Conservation (phyloP, 2,797 vertebrate species). For the Arremon aurantiirostris region DNA sequence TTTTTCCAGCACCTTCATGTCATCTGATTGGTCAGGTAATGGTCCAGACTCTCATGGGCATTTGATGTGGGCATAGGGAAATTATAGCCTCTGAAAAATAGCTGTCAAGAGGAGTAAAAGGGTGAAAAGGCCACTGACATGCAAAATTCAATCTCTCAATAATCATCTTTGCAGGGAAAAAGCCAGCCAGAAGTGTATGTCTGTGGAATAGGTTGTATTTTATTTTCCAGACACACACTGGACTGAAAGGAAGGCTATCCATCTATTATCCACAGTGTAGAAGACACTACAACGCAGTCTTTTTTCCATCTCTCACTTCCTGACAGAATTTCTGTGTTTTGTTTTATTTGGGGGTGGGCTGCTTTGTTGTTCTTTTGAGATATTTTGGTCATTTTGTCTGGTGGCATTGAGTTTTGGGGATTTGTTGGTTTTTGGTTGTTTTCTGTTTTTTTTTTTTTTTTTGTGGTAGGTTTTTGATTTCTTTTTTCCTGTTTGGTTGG, state of each 20-base stretch:
- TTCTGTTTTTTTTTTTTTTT: rapidly evolving
- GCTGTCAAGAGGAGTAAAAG: not conserved
- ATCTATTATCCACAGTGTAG: not conserved
- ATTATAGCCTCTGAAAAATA: not conserved
- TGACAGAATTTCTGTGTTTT: not conserved
- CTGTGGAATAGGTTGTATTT: not conserved
- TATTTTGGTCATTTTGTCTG: not conserved
- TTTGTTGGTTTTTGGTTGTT: not conserved
- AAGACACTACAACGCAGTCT: not conserved
- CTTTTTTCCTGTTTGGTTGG: not conserved
- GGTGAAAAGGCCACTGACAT: not conserved
- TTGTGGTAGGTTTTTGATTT: rapidly evolving
- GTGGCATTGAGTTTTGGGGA: not conserved
- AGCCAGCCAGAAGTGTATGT: not conserved
- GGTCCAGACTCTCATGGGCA: not conserved
- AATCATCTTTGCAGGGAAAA: not conserved
- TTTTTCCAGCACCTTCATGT: not conserved
- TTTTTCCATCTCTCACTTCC: not conserved
- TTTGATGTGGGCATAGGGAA: not conserved
- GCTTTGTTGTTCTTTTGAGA: not conserved
- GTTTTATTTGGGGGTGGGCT: not conserved
- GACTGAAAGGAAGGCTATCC: not conserved
- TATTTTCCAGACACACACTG: not conserved
- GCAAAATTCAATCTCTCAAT: rapidly evolving
- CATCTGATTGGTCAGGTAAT: not conserved